Evolutionary conservation across 2,888 invertebrate species (phyloP), one percentile per base, ranked within the genome.

Genomic region (Pimpla rufipes): DNA sequence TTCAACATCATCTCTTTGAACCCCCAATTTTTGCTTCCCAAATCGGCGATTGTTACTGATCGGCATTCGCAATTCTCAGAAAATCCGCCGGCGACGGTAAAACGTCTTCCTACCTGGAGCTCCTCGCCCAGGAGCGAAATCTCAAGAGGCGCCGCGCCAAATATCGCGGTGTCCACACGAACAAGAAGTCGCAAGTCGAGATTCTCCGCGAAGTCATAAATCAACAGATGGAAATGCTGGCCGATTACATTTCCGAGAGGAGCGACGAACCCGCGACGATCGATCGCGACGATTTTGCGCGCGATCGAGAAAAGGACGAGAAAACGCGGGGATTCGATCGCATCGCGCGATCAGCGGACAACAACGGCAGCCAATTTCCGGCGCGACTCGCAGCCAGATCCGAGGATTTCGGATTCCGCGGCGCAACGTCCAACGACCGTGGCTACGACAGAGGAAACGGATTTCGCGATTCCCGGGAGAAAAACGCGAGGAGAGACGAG

Each of bases 211-310:
- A 93, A 83, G 88, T 93, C 4, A 91, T 93, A 64, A 88, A 89
- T 77, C 92, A 93, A 59, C 93, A 93, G 84, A 93, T 93, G 93
- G 93, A 93, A 55, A 85, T 92, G 75, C 91, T 90, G 37, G 67
- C 74, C 1, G 92, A 93, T 79, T 90, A 91, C 66, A 55, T 92
- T 18, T 66, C 81, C 0, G 89, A 87, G 59, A 75, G 78, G 40
- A 84, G 45, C 29, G 40, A 78, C 11, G 67, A 67, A 42, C 2
- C 37, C 5, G 29, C 64, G 13, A 23, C 64, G 13, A 23, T 40
- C 35, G 10, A 50, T 62, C 45, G 5, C 2, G 59, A 57, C 0
- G 42, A 59, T 18, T 11, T 7, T 23, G 4, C 11, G 13, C 8
- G 55, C n/a, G 37, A 75, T 64, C 40, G 23, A 55, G 6, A 18